Conservation (phyloP, 2,888 invertebrate species). For the Pardosa pseudoannulata region DNA sequence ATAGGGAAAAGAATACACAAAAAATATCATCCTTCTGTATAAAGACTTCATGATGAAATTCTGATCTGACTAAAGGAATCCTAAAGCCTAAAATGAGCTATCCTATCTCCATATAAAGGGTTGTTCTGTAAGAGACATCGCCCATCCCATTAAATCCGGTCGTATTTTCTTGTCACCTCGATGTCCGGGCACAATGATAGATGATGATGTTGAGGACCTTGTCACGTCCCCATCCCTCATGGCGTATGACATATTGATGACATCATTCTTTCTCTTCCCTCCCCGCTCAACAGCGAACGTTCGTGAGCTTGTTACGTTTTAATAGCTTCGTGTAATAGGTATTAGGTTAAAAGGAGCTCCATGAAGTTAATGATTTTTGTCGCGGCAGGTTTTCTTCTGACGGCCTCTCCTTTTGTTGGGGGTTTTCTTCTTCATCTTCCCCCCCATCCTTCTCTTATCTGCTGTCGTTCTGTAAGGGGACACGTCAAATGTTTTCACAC, state of each 20-base stretch:
- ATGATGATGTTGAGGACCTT: conserved; percentile 46
- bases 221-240: conserved; percentile 50
- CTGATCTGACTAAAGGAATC: too few species aligned
- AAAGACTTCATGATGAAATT: too few species aligned
- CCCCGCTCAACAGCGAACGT: not conserved
- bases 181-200: conserved; percentile 48
- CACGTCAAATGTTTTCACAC: not conserved
- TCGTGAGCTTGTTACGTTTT: not conserved
- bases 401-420: not conserved
- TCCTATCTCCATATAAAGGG: not conserved
- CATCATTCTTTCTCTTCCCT: conserved; percentile 21
- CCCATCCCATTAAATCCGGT: conserved; percentile 38
- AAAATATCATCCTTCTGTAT: too few species aligned
- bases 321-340: conserved; percentile 4
- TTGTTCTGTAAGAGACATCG: not conserved
- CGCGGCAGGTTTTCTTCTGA: not conserved
- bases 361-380: conserved; percentile 19
- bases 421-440: too few species aligned
- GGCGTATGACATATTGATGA: conserved; percentile 53
- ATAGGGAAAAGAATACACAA: too few species aligned
- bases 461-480: not conserved
- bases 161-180: conserved; percentile 54
- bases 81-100: not conserved
- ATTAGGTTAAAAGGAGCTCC: not conserved
- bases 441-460: too few species aligned